phyloP scores from a whole-genome alignment of 1,140 invertebrate genomes.

The Anoplophora glabripennis region DNA sequence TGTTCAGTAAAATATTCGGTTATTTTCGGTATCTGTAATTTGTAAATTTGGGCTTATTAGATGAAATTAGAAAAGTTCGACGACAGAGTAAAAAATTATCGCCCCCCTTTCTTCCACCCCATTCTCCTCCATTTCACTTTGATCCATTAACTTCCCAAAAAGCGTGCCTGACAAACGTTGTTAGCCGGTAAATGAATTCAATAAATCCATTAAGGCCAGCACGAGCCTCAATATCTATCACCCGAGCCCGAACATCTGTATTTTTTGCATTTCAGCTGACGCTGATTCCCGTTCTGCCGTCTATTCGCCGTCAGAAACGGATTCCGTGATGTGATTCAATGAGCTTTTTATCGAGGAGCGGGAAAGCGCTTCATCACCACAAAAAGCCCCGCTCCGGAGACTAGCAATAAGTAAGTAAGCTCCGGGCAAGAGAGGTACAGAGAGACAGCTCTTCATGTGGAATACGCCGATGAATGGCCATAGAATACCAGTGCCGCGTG shows the following conservation, averaged over 20 bases:
- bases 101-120: too few relatives aligned
- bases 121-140: too few relatives aligned
- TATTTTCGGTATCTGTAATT: too few relatives aligned
- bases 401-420: slow-evolving; percentile 39
- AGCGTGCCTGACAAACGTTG: too few relatives aligned
- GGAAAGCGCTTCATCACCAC: slow-evolving; percentile 17
- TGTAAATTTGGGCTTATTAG: too few relatives aligned
- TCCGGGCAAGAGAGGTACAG: not conserved
- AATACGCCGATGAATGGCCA: too few relatives aligned
- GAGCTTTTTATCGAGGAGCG: slow-evolving; percentile 40
- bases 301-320: slow-evolving; percentile 31
- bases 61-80: too few relatives aligned
- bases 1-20: too few relatives aligned
- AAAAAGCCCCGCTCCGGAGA: slow-evolving; percentile 12
- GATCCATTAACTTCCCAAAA: too few relatives aligned
- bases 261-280: slow-evolving; percentile 18
- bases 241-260: slow-evolving; percentile 23
- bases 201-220: slow-evolving; percentile 24
- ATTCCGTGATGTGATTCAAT: slow-evolving; percentile 45
- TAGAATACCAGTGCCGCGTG: too few relatives aligned
- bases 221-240: slow-evolving; percentile 15
- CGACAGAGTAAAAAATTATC: too few relatives aligned
- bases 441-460: too few relatives aligned
- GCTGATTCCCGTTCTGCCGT: slow-evolving; percentile 22
- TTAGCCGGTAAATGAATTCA: slow-evolving; percentile 13